phyloP scores from a whole-genome alignment of 2,797 vertebrate species.

The Alcedo quadribrachys region DNA sequence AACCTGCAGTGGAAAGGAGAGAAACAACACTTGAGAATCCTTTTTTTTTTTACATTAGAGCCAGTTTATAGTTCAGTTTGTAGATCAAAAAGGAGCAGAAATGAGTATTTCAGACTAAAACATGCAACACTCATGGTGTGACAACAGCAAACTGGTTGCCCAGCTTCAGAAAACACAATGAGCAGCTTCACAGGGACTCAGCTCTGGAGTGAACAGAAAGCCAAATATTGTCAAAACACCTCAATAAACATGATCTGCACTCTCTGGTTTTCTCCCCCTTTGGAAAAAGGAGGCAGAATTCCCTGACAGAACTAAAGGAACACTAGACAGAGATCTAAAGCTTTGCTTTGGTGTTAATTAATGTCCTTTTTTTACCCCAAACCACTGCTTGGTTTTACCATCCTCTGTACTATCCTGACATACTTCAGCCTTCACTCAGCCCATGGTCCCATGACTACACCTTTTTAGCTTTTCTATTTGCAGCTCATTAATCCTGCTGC shows the following conservation, averaged over 20 bases:
- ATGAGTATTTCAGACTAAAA: neutral
- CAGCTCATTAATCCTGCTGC: neutral
- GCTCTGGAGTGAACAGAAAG: neutral
- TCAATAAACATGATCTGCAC: neutral
- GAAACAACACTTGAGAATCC: neutral
- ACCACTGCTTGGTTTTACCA: neutral
- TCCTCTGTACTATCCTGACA: neutral
- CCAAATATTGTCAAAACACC: neutral
- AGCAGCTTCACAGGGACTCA: neutral
- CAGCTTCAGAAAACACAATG: neutral
- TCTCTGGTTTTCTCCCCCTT: neutral
- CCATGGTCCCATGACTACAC: neutral
- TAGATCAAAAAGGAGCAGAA: neutral
- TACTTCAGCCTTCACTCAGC: neutral
- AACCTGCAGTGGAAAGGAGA: neutral
- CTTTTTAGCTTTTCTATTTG: neutral
- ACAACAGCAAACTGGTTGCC: neutral
- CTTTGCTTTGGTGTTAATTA: neutral
- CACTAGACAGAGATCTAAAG: neutral
- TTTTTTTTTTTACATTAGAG: neutral
- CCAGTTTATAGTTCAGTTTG: neutral
- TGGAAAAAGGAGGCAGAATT: neutral
- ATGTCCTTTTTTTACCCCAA: neutral
- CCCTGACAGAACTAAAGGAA: neutral
- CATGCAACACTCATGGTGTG: accelerated